Base-by-base conservation (phyloP, 2,113 vertebrate genomes). In the Equus przewalskii region DNA sequence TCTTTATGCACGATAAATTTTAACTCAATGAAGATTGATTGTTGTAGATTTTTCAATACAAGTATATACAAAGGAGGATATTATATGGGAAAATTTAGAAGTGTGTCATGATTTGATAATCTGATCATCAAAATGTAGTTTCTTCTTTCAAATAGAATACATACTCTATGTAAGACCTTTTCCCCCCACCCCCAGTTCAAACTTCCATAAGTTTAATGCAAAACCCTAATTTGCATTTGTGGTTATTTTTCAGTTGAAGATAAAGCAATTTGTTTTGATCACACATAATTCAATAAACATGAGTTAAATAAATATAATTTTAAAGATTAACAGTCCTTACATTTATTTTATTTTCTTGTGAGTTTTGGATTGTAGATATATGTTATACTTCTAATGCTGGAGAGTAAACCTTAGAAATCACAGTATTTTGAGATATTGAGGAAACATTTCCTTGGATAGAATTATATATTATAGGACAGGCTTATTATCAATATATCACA, bases 381-480 rank as follows among this genome's bases (percentile, higher is more conserved):
- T 1, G 1, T 54, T 44, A 54, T 46, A 84, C 10, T 93, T 91
- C 36, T 91, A 28, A 97, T 95, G 54, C 21, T 79, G 65, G 46
- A 88, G 18, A 96, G 36, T 0, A 8, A 1, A 1, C 0, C 5
- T 86, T 95, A 69, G 44, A 97, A 96, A 54, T 0, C 1, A 95
- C 64, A 79, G 12, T 2, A 51, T 14, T 91, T 6, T 16, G 54
- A 87, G 15, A 16, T 13, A 93, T 1, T 33, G 7, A 56, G 86
- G 56, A 98, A 97, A 94, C 80, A 91, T 51, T 96, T 79, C 11
- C 54, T 78, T 69, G 75, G 14, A 28, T 12, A 94, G 26, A 97
- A 36, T 14, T 79, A 7, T 87, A 80, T 96, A 93, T 96, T 94
- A 51, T 8, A 97, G 3, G 6, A 4, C 8, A 91, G 7, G 1